phyloP scores from a whole-genome alignment of 53 echinoderm and acorn worm genomes.

The Actinopyga echinites region DNA sequence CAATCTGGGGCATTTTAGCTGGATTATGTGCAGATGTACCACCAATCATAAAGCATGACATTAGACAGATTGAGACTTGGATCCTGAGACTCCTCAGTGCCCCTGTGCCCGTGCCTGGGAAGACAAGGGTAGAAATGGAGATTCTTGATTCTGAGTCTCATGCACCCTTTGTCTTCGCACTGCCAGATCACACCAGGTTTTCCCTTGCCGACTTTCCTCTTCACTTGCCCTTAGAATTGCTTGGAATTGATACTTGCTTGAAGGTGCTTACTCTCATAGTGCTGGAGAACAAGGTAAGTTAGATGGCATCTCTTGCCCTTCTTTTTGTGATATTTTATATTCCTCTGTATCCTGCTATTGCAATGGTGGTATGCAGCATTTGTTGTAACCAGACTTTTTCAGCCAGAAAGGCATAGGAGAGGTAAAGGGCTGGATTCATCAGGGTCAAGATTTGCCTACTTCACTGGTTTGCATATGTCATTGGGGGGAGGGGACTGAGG shows the following conservation, averaged over 20 bases:
- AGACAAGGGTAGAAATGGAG: constrained; percentile 91
- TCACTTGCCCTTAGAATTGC: constrained; percentile 87
- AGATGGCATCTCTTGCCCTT: background rate
- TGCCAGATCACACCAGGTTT: constrained; percentile 96
- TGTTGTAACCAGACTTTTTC: no score
- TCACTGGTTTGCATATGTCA: no score
- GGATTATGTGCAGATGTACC: constrained; percentile 92
- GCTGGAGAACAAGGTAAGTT: constrained; percentile 89
- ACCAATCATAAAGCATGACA: constrained; percentile 86
- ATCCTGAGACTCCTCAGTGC: constrained; percentile 90
- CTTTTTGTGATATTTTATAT: background rate
- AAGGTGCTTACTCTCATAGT: constrained; percentile 89
- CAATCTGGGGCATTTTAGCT: constrained; percentile 93
- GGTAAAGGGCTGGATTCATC: no score
- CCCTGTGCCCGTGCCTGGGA: constrained; percentile 95
- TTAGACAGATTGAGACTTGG: constrained; percentile 97
- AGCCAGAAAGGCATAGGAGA: no score
- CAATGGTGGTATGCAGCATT: no score
- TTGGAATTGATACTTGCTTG: constrained; percentile 96
- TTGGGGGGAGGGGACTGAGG: no score
- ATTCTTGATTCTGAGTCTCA: constrained; percentile 72
- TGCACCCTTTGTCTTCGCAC: constrained; percentile 75
- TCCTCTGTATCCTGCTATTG: no score
- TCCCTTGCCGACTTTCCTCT: constrained; percentile 94
- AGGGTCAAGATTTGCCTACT: no score